Conservation (phyloP, 2,797 vertebrate genomes). For the Brotula barbata region DNA sequence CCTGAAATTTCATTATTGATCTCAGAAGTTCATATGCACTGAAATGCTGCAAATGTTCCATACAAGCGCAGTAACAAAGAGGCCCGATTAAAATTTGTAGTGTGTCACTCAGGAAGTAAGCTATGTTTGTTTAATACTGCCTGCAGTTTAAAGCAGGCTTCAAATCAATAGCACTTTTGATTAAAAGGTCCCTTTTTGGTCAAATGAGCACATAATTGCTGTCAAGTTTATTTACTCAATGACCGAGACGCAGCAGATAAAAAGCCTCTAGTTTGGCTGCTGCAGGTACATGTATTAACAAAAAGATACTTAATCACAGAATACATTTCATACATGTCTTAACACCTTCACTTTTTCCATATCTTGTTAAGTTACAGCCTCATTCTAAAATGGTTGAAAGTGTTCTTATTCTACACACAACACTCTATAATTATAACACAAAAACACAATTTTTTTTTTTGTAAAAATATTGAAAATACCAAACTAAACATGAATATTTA, state of each 20-base stretch:
- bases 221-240: conserved; percentile 14
- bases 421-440: no score
- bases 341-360: no score
- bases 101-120: conserved; percentile 23
- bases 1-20: conserved; percentile 51
- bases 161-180: conserved; percentile 51
- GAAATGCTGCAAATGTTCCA: not conserved
- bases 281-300: no score
- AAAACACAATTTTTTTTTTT: no score
- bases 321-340: no score
- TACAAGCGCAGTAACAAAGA: conserved; percentile 9
- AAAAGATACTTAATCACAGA: no score
- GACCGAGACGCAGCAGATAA: conserved; percentile 6
- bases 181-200: conserved; percentile 28
- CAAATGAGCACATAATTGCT: conserved; percentile 35
- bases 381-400: no score
- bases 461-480: no score
- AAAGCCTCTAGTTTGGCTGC: conserved; percentile 2
- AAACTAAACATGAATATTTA: no score
- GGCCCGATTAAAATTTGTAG: conserved; percentile 29
- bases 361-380: no score
- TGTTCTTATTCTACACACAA: no score
- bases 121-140: conserved; percentile 28
- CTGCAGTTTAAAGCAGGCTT: conserved; percentile 34
- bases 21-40: conserved; percentile 5